These are phyloP conservation scores for Beroe forskalii DNA, from an alignment of 37 sponge, comb jelly and placozoan species.

Conservation along the genomic window DNA sequence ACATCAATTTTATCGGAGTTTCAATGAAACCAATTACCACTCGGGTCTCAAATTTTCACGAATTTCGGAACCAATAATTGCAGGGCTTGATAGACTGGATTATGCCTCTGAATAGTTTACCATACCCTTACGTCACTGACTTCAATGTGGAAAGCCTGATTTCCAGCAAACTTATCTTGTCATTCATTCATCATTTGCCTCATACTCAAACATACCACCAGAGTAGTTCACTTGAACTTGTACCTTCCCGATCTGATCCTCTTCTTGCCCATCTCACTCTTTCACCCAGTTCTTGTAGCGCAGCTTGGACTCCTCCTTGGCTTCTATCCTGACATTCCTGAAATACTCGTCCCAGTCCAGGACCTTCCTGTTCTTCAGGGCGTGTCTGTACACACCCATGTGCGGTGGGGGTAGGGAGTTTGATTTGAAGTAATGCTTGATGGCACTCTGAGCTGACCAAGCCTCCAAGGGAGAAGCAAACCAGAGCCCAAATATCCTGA, in stretches of 20 bases:
- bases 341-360: constrained; percentile 44
- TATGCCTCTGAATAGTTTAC: no score
- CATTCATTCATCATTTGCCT: no score
- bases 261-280: constrained; percentile 30
- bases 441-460: neutral
- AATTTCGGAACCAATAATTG: no score
- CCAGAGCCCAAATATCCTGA: constrained; percentile 59
- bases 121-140: no score
- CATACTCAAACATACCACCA: no score
- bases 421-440: constrained; percentile 4
- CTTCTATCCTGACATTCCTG: neutral
- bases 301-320: neutral
- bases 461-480: constrained; percentile 39
- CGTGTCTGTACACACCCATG: constrained; percentile 17
- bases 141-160: no score
- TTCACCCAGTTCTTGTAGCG: constrained; percentile 52
- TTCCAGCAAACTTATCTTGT: no score
- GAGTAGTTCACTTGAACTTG: no score
- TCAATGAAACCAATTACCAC: no score
- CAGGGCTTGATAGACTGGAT: no score
- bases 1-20: no score
- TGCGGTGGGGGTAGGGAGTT: neutral
- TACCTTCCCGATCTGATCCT: constrained; percentile 35
- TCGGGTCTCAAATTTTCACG: no score
- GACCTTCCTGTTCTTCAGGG: neutral